Evolutionary conservation across 2,113 vertebrate genomes (phyloP).

Genomic region (Seriola aureovittata): DNA sequence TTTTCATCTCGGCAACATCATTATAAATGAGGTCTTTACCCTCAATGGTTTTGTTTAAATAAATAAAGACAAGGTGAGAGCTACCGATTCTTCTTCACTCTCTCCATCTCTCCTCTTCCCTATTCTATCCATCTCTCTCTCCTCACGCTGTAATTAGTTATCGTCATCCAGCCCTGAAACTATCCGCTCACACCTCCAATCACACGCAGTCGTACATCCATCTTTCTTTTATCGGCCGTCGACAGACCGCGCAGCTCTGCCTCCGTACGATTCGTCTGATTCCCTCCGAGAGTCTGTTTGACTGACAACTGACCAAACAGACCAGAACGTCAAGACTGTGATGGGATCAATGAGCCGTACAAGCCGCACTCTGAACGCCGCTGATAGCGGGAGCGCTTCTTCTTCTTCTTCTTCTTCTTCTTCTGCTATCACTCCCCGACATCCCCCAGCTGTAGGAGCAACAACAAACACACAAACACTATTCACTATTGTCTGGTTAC

Average conservation of each 20-base stretch:
- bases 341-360: constrained; percentile 34
- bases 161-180: constrained; percentile 42
- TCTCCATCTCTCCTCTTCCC: neutral
- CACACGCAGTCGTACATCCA: constrained; percentile 33
- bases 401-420: neutral
- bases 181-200: constrained; percentile 34
- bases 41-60: too few relatives aligned
- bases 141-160: constrained; percentile 40
- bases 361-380: neutral
- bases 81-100: constrained; percentile 16
- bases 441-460: neutral
- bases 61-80: neutral
- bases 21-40: too few relatives aligned
- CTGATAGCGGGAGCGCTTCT: constrained; percentile 32
- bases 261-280: constrained; percentile 39
- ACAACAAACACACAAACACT: neutral
- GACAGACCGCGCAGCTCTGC: constrained; percentile 42
- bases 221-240: constrained; percentile 57
- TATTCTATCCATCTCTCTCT: constrained; percentile 14
- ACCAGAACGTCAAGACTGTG: constrained; percentile 35
- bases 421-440: neutral
- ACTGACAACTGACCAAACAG: constrained; percentile 61
- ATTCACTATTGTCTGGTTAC: neutral
- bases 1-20: too few relatives aligned
- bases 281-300: constrained; percentile 47